Base-by-base conservation (phyloP, 2,797 vertebrate species). In the Xenentodon cancila region DNA sequence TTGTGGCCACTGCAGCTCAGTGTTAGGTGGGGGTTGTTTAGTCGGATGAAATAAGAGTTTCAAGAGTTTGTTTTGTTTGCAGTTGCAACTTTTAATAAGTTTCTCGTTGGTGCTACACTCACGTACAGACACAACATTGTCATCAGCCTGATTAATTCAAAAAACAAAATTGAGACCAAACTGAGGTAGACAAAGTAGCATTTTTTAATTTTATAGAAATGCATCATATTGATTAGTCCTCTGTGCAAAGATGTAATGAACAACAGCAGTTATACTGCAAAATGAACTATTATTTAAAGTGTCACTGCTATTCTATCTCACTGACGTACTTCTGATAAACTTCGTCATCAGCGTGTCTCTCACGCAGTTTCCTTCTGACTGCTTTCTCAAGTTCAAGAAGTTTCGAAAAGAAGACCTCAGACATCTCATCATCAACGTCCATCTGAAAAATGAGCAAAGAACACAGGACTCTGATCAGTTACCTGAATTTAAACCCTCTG, bases 331-430 rank as follows among this genome's bases (percentile, higher is more conserved):
- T 25, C 12, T 46, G 34, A 40, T 45, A 15, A 47, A 50, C 43
- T 63, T 77, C 19, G 1, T 37, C 13, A 21, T 72, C 69, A 46
- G 51, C 16, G 9, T 77, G 77, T 58, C 48, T 66, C n/a, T 84
- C 79, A 18, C 47, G 78, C 19, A 77, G 45, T 77, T 84, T 86
- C 46, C 72, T 77, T 53, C 85, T 81, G 27, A 92, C 71, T 22
- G 15, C 70, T 57, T 84, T 86, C 80, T 98, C 96, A 67, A 99
- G 91, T 44, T 95, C 89, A 67, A 96, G 62, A 59, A 99, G 89
- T 71, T 93, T 92, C 57, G 90, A 70, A 70, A 95, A 97, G 22
- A 98, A 75, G 15, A 79, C 85, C 48, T 96, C 94, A 0, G 95
- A 93, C 50, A 61, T 89, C 45, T 88, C 91, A 64, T 96, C 95